These are phyloP conservation scores for Hemitrygon akajei DNA, from an alignment of 2,797 vertebrate genomes.

Conservation along the genomic window DNA sequence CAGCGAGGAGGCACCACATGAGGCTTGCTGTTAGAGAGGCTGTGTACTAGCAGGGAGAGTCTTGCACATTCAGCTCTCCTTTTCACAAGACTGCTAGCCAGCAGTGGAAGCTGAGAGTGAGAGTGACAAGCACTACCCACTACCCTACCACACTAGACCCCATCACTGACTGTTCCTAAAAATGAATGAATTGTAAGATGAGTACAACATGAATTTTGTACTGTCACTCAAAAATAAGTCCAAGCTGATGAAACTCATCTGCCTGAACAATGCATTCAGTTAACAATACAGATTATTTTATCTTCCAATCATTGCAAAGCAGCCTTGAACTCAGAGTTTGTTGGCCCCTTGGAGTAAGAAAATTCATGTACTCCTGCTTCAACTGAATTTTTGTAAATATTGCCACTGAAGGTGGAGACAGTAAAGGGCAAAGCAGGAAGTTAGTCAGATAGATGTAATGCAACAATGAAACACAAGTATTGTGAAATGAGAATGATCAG, in stretches of 20 bases:
- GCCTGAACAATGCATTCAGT: neutral
- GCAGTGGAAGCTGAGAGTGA: no score
- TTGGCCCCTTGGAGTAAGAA: neutral
- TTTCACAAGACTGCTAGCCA: no score
- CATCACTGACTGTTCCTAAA: neutral
- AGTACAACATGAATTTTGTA: neutral
- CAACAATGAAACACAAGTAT: neutral
- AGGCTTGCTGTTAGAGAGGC: no score
- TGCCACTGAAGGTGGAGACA: neutral
- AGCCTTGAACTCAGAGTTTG: neutral
- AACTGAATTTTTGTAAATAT: neutral
- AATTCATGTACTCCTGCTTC: neutral
- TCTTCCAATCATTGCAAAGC: neutral
- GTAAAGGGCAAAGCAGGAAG: neutral
- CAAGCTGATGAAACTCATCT: neutral
- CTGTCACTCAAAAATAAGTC: neutral
- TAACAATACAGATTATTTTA: neutral
- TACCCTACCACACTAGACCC: no score
- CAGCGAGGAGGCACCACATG: no score
- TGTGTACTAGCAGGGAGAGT: no score
- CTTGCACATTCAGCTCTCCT: no score
- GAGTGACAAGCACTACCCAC: no score
- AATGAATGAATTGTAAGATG: neutral
- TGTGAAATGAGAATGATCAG: neutral
- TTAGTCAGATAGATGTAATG: neutral